Percentiles rank a stretch among this genome's conserved stretches.
These are phyloP conservation scores for Corythoichthys haematopterus DNA, from an alignment of 2,113 vertebrate species.

Conservation along the genomic window DNA sequence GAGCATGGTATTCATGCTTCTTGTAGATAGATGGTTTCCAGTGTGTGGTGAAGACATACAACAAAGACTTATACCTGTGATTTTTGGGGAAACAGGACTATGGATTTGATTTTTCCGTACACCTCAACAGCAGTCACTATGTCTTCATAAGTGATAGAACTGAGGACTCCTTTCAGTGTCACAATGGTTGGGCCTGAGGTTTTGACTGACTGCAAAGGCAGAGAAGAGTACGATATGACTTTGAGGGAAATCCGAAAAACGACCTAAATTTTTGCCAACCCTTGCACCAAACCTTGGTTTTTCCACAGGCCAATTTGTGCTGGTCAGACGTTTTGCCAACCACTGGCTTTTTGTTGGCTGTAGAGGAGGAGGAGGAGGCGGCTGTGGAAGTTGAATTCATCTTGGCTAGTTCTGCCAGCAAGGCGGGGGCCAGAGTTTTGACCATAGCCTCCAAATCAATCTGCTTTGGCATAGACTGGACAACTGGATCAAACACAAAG, in stretches of 20 bases:
- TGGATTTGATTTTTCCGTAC: slow-evolving; percentile 40
- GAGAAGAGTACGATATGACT: neutral
- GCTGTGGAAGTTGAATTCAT: slow-evolving; percentile 30
- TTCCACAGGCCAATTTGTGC: slow-evolving; percentile 7
- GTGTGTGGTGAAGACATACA: neutral
- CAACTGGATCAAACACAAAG: slow-evolving; percentile 22
- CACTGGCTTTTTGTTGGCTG: slow-evolving; percentile 8
- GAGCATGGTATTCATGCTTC: neutral
- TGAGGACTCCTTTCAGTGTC: slow-evolving; percentile 9
- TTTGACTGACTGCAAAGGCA: slow-evolving; percentile 5
- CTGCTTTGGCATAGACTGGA: slow-evolving; percentile 38
- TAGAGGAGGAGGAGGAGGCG: neutral
- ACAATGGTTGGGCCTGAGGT: slow-evolving; percentile 16
- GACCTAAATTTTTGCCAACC: neutral
- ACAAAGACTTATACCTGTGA: slow-evolving; percentile 14
- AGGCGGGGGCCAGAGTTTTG: slow-evolving; percentile 52
- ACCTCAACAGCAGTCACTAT: slow-evolving; percentile 1
- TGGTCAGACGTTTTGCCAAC: neutral
- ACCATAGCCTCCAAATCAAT: slow-evolving; percentile 47
- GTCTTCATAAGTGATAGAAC: slow-evolving; percentile 7
- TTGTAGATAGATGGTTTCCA: neutral
- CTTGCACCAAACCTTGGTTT: neutral
- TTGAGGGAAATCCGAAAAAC: neutral
- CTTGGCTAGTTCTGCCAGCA: slow-evolving; percentile 58
- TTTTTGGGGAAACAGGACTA: slow-evolving; percentile 25